Evolutionary conservation across 2,888 invertebrate species (phyloP).

Genomic region (Orchesella flavescens): DNA sequence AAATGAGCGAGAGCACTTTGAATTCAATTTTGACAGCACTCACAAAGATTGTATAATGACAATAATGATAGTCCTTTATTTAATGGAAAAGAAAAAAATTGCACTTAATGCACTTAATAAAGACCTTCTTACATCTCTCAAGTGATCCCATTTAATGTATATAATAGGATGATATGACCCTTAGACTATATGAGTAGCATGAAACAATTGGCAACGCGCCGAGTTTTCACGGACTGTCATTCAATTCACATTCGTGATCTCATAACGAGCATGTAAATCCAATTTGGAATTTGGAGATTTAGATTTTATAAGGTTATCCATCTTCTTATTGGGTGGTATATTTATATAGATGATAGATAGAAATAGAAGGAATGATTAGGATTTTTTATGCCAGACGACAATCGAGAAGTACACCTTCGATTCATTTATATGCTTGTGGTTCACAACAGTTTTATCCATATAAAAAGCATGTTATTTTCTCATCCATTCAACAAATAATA

Average conservation of each 20-base stretch:
- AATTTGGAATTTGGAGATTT: background rate
- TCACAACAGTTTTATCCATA: too few species aligned
- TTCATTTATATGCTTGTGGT: too few species aligned
- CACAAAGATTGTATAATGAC: background rate
- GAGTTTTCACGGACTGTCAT: constrained; percentile 22
- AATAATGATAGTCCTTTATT: background rate
- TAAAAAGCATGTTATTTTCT: background rate
- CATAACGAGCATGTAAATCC: background rate
- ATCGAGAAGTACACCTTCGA: too few species aligned
- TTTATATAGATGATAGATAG: too few species aligned
- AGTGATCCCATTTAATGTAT: constrained; percentile 31
- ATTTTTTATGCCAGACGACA: too few species aligned
- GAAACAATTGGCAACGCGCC: constrained; percentile 38
- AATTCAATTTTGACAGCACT: background rate
- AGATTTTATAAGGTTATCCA: background rate
- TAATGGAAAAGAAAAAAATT: constrained; percentile 32
- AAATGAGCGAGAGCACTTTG: too few species aligned
- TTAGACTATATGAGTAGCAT: constrained; percentile 8
- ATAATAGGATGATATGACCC: constrained; percentile 31
- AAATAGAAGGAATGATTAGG: too few species aligned
- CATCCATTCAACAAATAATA: constrained; percentile 8
- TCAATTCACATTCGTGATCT: background rate
- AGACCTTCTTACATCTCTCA: constrained; percentile 21
- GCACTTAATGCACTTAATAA: constrained; percentile 31
- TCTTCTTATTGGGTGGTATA: background rate